A percentile compares a stretch with the other conserved stretches of the same genome.
Evolutionary conservation across 2,888 invertebrate species (phyloP).

Genomic region (Drosophila demipolita): DNA sequence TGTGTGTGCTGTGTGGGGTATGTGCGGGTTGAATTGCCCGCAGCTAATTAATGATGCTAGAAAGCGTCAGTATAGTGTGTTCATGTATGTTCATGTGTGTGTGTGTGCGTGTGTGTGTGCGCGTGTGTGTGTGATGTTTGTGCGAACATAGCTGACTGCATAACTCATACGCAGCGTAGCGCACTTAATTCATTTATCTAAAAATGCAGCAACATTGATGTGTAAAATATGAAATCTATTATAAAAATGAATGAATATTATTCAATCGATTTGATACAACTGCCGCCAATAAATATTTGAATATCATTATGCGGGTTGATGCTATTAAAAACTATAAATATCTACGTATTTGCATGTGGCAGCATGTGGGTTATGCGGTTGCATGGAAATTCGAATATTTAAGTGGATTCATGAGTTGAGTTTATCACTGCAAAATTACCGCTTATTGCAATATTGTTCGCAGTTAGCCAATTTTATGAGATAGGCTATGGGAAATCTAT

Average conservation of each 20-base stretch:
- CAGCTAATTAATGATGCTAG: slow-evolving; percentile 73
- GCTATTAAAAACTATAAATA: slow-evolving; percentile 7
- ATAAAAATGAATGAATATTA: slow-evolving; percentile 10
- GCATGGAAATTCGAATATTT: background rate
- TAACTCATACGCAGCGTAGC: slow-evolving; percentile 69
- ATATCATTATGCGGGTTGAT: slow-evolving; percentile 29
- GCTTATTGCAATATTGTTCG: background rate
- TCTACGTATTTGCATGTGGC: background rate
- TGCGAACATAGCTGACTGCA: slow-evolving; percentile 42
- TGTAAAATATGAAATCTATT: slow-evolving; percentile 40
- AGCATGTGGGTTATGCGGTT: slow-evolving; percentile 14
- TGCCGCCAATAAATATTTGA: slow-evolving; percentile 31
- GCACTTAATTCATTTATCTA: slow-evolving; percentile 60
- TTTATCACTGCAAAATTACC: background rate
- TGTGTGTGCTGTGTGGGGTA: background rate
- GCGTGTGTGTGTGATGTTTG: background rate
- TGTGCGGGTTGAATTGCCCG: slow-evolving; percentile 25
- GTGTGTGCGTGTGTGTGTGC: slow-evolving; percentile 9
- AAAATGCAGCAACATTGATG: slow-evolving; percentile 42
- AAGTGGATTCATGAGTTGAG: background rate
- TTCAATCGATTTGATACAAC: slow-evolving; percentile 7
- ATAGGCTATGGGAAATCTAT: too few species aligned
- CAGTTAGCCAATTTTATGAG: background rate
- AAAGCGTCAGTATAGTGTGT: slow-evolving; percentile 41
- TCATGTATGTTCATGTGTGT: background rate